phyloP scores from a whole-genome alignment of 1,140 invertebrate genomes.

The Philotrypesis tridentata region DNA sequence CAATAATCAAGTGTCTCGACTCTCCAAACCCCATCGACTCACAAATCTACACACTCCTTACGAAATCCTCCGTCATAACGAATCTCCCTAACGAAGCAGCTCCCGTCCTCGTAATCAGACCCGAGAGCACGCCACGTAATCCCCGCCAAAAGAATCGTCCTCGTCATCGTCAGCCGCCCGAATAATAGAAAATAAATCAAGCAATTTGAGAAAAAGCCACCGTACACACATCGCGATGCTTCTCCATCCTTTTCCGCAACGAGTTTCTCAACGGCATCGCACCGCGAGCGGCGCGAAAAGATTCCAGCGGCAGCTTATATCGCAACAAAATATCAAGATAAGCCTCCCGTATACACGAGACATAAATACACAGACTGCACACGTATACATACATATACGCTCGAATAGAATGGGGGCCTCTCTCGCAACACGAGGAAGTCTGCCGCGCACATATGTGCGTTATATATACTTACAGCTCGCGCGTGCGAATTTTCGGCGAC shows the following conservation, averaged over 20 bases:
- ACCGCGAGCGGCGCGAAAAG: background rate
- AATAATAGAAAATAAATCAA: slow-evolving; percentile 39
- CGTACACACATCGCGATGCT: too few species aligned
- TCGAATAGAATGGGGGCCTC: background rate
- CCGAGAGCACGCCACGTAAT: background rate
- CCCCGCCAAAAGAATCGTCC: background rate
- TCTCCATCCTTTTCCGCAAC: background rate
- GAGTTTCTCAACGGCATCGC: slow-evolving; percentile 4
- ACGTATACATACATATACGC: too few species aligned
- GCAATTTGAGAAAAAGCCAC: background rate
- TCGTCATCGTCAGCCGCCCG: background rate
- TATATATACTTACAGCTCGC: background rate
- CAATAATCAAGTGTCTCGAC: too few species aligned
- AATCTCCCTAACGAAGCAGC: background rate
- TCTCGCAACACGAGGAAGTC: slow-evolving; percentile 27
- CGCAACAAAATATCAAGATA: background rate
- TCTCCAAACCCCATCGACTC: background rate
- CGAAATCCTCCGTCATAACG: background rate
- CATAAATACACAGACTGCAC: too few species aligned
- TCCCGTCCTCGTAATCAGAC: background rate
- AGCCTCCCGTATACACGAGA: background rate
- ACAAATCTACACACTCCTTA: background rate
- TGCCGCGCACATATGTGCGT: background rate
- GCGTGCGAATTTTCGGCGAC: slow-evolving; percentile 34
- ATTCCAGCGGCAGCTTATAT: background rate